Base-by-base conservation (phyloP, 2,797 vertebrate species). In the Enteromius anoplus region DNA sequence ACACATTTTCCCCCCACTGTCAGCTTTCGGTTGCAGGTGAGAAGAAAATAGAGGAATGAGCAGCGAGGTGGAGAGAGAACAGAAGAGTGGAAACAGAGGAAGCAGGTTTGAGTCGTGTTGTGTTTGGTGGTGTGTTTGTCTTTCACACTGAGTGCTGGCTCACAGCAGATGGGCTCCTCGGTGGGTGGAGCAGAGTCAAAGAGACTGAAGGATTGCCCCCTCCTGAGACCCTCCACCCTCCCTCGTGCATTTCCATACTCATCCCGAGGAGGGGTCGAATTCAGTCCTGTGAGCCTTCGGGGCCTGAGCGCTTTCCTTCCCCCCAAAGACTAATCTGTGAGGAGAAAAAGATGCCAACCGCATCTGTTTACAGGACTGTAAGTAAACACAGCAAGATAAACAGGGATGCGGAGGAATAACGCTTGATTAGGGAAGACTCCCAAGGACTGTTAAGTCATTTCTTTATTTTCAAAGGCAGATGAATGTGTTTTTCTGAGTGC, bases 121-220 rank as follows among this genome's bases (percentile, higher is more conserved):
- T 85, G 85, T 85, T 83, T 87, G 82, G 72, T 87, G 80, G 70
- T 62, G 79, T 86, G 86, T 89, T 89, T 88, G 86, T 83, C 75
- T 88, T 89, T 88, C 87, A 84, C 85, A 82, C 85, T 77, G 76
- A 65, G 81, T 26, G 55, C 73, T 72, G 75, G 85, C 78, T 83
- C 78, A 79, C 82, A 84, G 85, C 87, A 88, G 87, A 89, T 88
- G 88, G 87, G 87, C 78, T 86, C 77, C 80, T 80, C 85, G 3
- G 80, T 76, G 81, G 83, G 86, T 84, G 82, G 84, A 83, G 80
- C 5, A 69, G 45, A 73, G 80, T 80, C 85, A 70, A 83, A 86
- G 70, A 75, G 76, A 85, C 75, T 83, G 78, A 73, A 85, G 86
- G 84, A 84, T 84, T 53, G 81, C 82, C 81, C 77, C 84, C 80